A percentile compares a stretch with the other conserved stretches of the same genome.
Conservation (phyloP, 2,797 vertebrate species). For the Oreortyx pictus region DNA sequence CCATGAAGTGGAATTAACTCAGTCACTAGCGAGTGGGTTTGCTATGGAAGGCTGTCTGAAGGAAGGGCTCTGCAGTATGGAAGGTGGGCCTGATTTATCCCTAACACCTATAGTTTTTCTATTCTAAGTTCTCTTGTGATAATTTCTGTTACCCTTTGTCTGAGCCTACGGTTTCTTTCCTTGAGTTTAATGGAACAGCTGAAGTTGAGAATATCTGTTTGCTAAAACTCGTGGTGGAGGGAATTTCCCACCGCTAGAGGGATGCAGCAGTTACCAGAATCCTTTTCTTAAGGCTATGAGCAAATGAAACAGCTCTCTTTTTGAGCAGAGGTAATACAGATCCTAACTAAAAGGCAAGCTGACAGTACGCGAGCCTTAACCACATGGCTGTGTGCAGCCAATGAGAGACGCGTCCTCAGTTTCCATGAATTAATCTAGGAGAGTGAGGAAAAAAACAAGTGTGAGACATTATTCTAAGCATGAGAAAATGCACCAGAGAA, state of each 20-base stretch:
- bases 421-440: slow-evolving; percentile 18
- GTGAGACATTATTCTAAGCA: neutral
- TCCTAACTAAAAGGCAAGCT: neutral
- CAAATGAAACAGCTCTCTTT: neutral
- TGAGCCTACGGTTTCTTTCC: neutral
- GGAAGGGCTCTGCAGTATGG: neutral
- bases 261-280: neutral
- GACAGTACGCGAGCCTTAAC: neutral
- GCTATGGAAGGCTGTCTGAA: neutral
- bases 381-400: neutral
- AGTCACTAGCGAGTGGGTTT: neutral
- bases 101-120: neutral
- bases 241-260: neutral
- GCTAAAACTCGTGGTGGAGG: neutral
- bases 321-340: neutral
- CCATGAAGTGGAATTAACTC: neutral
- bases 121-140: neutral
- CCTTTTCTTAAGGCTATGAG: neutral
- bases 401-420: neutral
- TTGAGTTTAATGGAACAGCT: neutral
- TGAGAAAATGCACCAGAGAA: slow-evolving; percentile 3
- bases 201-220: neutral
- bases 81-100: neutral
- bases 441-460: neutral
- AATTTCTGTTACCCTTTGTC: neutral